phyloP scores from a whole-genome alignment of 2,888 invertebrate genomes.

The Lamproptera curius region DNA sequence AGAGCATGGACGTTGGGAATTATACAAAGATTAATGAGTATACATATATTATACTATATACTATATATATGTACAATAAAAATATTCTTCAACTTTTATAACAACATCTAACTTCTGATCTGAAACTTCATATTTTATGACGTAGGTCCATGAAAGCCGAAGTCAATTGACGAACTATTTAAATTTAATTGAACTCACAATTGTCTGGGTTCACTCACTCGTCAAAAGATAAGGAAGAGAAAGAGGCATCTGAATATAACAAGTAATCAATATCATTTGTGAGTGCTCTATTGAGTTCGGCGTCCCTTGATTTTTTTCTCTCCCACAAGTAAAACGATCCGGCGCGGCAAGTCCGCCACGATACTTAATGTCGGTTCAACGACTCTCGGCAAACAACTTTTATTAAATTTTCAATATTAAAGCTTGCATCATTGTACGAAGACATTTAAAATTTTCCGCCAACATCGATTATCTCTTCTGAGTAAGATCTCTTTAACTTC shows the following conservation, averaged over 20 bases:
- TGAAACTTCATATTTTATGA: too few species aligned
- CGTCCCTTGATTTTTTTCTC: constrained; percentile 38
- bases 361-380: constrained; percentile 27
- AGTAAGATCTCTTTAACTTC: background rate
- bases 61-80: too few species aligned
- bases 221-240: constrained; percentile 10
- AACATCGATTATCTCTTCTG: background rate
- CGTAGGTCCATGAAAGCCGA: too few species aligned
- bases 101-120: too few species aligned
- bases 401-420: constrained; percentile 11
- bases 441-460: background rate
- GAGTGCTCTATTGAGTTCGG: constrained; percentile 39
- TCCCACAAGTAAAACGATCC: constrained; percentile 49
- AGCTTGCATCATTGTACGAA: background rate
- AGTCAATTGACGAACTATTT: too few species aligned
- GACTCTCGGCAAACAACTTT: constrained; percentile 21
- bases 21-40: too few species aligned
- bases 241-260: constrained; percentile 24
- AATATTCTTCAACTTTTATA: too few species aligned
- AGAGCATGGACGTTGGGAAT: too few species aligned
- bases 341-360: constrained; percentile 24
- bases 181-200: too few species aligned
- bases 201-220: too few species aligned
- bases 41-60: too few species aligned
- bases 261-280: constrained; percentile 37